Evolutionary conservation across 2,797 vertebrate genomes (phyloP).

Genomic region (Meriones psammophilus): DNA sequence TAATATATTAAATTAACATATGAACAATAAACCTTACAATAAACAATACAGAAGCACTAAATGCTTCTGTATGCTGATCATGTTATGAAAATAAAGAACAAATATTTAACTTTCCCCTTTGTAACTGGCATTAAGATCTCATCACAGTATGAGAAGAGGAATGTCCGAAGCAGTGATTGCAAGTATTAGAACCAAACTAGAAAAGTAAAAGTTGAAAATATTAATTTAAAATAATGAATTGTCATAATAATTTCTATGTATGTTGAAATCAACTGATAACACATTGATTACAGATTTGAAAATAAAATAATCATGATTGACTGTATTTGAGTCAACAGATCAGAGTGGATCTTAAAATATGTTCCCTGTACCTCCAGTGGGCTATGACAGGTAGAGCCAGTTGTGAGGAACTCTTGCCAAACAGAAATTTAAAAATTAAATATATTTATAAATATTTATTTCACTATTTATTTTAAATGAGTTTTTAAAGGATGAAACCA

Average conservation of each 20-base stretch:
- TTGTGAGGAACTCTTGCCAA: background rate
- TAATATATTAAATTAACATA: background rate
- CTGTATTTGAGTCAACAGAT: background rate
- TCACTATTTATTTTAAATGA: background rate
- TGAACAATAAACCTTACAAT: background rate
- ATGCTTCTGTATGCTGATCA: background rate
- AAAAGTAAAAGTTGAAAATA: background rate
- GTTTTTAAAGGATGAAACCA: background rate
- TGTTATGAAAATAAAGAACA: background rate
- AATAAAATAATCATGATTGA: background rate
- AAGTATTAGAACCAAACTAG: background rate
- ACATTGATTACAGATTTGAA: background rate
- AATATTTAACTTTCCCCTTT: background rate
- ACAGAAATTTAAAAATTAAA: background rate
- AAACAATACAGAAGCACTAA: too few relatives aligned
- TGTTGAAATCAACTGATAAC: background rate
- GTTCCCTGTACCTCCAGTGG: background rate
- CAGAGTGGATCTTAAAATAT: background rate
- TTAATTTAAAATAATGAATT: background rate
- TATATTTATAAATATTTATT: background rate
- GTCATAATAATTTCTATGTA: background rate
- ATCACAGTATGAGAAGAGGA: background rate
- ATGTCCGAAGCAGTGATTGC: background rate
- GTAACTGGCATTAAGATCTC: background rate
- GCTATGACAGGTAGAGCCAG: fast-evolving